Evolutionary conservation across 2,888 invertebrate species (phyloP).

Genomic region (Psylliodes chrysocephalus): DNA sequence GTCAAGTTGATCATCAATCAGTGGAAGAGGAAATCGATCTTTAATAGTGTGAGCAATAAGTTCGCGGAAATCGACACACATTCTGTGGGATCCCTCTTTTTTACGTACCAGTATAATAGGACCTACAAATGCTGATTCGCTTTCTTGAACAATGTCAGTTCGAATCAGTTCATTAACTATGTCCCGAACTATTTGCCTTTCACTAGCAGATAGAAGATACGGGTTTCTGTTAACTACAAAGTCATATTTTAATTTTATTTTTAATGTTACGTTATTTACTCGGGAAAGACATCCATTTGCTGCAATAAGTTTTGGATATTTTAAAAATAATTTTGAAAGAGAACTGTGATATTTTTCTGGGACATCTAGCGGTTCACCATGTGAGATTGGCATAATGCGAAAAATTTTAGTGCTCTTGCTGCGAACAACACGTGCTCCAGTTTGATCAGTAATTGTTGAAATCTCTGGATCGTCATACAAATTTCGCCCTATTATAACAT

Average conservation of each 20-base stretch:
- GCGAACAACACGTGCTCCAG: not conserved
- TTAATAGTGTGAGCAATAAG: slow-evolving; percentile 37
- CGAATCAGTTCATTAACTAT: slow-evolving; percentile 37
- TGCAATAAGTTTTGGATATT: no score
- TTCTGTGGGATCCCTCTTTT: slow-evolving; percentile 34
- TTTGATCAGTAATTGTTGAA: not conserved
- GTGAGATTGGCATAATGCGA: not conserved
- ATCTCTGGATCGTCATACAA: not conserved
- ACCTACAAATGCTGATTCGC: slow-evolving; percentile 41
- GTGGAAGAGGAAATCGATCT: slow-evolving; percentile 23
- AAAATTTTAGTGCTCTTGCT: not conserved
- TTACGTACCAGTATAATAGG: slow-evolving; percentile 43
- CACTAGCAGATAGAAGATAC: slow-evolving; percentile 33
- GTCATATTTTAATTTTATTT: not conserved
- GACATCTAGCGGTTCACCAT: slow-evolving; percentile 24
- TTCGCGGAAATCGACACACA: slow-evolving; percentile 42
- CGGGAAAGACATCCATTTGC: not conserved
- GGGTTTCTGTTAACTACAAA: slow-evolving; percentile 24
- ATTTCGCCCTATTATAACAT: slow-evolving; percentile 6
- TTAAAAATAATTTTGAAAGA: not conserved
- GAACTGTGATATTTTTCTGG: slow-evolving; percentile 34
- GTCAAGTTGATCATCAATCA: not conserved
- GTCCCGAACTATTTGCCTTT: slow-evolving; percentile 30
- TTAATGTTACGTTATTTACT: no score
- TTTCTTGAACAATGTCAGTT: slow-evolving; percentile 41